Base-by-base conservation (phyloP, 2,113 vertebrate species). In the Empidonax traillii region DNA sequence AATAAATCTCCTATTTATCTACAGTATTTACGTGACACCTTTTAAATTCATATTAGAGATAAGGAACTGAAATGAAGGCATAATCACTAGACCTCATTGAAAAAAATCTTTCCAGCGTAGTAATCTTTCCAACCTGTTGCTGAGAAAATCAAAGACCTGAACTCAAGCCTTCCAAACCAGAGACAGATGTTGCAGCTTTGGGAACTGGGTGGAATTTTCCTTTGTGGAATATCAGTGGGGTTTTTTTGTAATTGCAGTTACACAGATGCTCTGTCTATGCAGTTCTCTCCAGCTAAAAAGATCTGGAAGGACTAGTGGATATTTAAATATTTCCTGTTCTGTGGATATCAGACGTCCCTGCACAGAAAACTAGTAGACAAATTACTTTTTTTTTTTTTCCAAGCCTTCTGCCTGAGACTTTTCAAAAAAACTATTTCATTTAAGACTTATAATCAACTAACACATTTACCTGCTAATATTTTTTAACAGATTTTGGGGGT, bases 111-210 rank as follows among this genome's bases (percentile, higher is more conserved):
- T 91, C 74, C 87, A 89, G 7, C 1, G 2, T 19, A 90, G 58
- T 97, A 93, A 95, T 94, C 31, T 94, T 95, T 94, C 90, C 95
- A 97, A 93, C 92, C 90, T 92, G 88, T 81, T 92, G 59, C 76
- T 90, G 59, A 74, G 76, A 93, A 96, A 96, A 93, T 96, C 96
- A 96, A 95, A 94, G 95, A 95, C 93, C 80, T 92, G 86, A 92
- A 63, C 47, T 85, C 76, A 87, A 92, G 76, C 89, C 68, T 94
- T 82, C 52, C 86, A 96, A 97, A 93, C 83, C 76, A 93, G 92
- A 92, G 90, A 92, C 89, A 96, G 90, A 95, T 96, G 94, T 92
- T 92, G 21, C 59, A 96, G 90, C 86, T 97, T 95, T 93, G 76
- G 85, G 71, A 94, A 67, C 72, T 66, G 73, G 61, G 77, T 87